Conservation (phyloP, 2,888 invertebrate genomes). For the Rhorus exstirpatorius region DNA sequence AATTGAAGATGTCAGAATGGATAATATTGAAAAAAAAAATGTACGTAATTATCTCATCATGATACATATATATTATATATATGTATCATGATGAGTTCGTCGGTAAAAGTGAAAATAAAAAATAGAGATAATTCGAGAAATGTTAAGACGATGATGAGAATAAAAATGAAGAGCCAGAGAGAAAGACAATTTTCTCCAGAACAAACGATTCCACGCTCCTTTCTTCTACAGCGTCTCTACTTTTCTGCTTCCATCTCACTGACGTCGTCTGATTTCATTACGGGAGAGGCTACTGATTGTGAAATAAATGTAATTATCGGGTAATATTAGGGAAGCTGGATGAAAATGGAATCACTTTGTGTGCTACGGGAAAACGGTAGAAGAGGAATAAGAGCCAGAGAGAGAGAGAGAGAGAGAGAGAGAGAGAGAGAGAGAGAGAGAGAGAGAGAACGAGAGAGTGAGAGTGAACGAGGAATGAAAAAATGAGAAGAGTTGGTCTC, state of each 20-base stretch:
- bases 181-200: constrained; percentile 57
- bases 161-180: constrained; percentile 56
- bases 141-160: constrained; percentile 48
- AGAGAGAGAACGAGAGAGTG: not conserved
- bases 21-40: too few species aligned
- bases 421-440: not conserved
- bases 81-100: too few species aligned
- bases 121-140: constrained; percentile 14
- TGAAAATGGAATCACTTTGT: constrained; percentile 44
- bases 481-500: constrained; percentile 5
- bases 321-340: constrained; percentile 40
- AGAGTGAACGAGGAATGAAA: not conserved
- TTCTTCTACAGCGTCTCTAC: constrained; percentile 36
- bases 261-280: constrained; percentile 43
- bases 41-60: too few species aligned
- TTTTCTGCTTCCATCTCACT: constrained; percentile 26
- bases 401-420: not conserved
- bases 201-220: constrained; percentile 55
- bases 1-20: not conserved
- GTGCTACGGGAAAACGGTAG: constrained; percentile 31
- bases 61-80: too few species aligned
- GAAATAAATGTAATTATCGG: constrained; percentile 72
- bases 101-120: constrained; percentile 11
- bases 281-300: constrained; percentile 62
- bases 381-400: constrained; percentile 50